Evolutionary conservation across 1,140 invertebrate species (phyloP).

Genomic region (Trichoplusia ni): DNA sequence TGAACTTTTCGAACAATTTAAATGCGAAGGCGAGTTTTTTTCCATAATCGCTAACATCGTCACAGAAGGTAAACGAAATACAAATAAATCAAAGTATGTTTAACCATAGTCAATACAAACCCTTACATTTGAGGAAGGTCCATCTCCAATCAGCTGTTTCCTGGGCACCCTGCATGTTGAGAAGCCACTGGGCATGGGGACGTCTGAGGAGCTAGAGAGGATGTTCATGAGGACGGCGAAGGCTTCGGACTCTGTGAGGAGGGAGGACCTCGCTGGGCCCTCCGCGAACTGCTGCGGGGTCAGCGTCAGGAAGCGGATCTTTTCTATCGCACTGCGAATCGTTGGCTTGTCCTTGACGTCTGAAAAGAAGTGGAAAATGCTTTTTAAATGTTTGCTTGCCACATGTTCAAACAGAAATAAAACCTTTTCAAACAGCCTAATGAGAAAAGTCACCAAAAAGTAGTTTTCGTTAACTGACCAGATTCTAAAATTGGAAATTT

Average conservation of each 20-base stretch:
- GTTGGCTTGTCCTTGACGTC: constrained; percentile 55
- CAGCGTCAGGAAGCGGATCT: constrained; percentile 87
- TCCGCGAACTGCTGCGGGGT: constrained; percentile 90
- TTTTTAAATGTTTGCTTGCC: no score
- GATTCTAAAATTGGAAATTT: no score
- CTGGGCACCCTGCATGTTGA: constrained; percentile 80
- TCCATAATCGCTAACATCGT: no score
- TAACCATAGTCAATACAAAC: background rate
- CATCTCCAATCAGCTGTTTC: constrained; percentile 65
- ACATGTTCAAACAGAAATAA: no score
- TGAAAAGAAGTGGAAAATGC: constrained; percentile 18
- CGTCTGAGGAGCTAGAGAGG: constrained; percentile 84
- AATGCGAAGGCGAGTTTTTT: background rate
- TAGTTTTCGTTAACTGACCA: no score
- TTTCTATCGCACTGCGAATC: constrained; percentile 80
- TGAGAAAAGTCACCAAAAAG: no score
- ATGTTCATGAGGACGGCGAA: constrained; percentile 92
- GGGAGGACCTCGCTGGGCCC: constrained; percentile 86
- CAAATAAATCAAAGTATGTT: no score
- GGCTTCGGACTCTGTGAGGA: constrained; percentile 89
- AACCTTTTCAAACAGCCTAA: no score
- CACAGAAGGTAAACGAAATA: no score
- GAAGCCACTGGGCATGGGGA: constrained; percentile 87
- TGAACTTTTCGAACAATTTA: background rate
- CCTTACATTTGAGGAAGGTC: constrained; percentile 59